Conservation (phyloP, 2,888 invertebrate species). For the Cenopis cana region DNA sequence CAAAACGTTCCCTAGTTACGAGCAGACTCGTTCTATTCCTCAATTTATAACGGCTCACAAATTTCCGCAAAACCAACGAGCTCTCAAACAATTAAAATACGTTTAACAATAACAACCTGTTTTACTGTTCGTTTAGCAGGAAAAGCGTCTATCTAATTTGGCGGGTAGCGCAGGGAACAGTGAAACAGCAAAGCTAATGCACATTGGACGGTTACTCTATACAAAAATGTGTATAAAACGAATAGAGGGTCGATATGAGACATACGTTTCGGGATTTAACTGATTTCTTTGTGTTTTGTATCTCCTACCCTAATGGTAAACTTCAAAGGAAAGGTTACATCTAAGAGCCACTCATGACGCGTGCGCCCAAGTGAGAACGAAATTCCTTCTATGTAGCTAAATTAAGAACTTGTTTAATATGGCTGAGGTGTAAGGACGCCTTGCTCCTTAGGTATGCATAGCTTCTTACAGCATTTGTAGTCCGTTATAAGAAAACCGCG, state of each 20-base stretch:
- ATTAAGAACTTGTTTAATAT: no score
- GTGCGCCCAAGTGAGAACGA: no score
- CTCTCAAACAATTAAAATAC: constrained; percentile 8
- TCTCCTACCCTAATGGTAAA: no score
- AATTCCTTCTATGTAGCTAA: no score
- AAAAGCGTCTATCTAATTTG: neutral
- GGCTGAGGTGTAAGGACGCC: no score
- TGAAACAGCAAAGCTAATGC: neutral
- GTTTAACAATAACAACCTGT: constrained; percentile 12
- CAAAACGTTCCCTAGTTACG: neutral
- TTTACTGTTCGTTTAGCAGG: constrained; percentile 2
- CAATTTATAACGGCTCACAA: constrained; percentile 5
- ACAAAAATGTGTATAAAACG: constrained; percentile 1
- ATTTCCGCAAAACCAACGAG: neutral
- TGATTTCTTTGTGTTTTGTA: no score
- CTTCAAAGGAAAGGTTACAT: no score
- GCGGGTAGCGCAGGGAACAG: neutral
- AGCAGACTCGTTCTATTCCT: neutral
- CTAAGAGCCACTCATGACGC: no score
- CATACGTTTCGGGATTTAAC: no score
- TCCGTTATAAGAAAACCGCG: no score
- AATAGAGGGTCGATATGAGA: neutral
- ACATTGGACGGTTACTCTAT: neutral
- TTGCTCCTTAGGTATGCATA: no score
- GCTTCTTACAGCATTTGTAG: no score